Evolutionary conservation across 2,113 vertebrate species (phyloP), one percentile per base, ranked within the genome.

Genomic region (Riparia riparia): DNA sequence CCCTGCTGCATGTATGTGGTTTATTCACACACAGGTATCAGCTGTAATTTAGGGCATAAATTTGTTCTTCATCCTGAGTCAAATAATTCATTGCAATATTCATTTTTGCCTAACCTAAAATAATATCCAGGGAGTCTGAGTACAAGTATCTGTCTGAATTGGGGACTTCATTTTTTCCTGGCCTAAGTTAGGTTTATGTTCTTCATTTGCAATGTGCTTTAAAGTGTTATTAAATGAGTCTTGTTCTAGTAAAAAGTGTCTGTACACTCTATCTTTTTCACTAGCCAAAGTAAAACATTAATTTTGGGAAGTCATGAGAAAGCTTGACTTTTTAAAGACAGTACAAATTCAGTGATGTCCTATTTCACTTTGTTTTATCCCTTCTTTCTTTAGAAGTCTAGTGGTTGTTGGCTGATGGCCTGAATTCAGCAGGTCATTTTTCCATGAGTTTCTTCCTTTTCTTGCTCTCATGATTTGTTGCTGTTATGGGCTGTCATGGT

Each of bases 1-100:
- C 82, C 42, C 8, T 71, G 26, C 11, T 66, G 17, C 2, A 1
- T 14, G 3, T 57, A 11, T 14, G 1, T 10, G 2, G 6, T 68
- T 81, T 81, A 49, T 21, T 5, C 15, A 34, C 21, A n/a, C 21
- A 20, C 1, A 28, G 44, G 29, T 31, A 64, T 17, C 11, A 58
- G 15, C 58, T 32, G n/a, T 44, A 20, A 34, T 39, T 78, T 73
- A 68, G 13, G 13, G 12, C 5, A 22, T 60, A 50, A 74, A 37
- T 3, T 65, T 56, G 3, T 47, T 7, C 57, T 65, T 86, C 31
- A 37, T 25, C 4, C 1, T 41, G 9, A 54, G 6, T 49, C 8
- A 5, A 57, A 32, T 53, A 72, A 63, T 37, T 81, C 20, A 85
- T 17, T 65, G 18, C 7, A 34, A 26, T 6, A 45, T 41, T 39